Base-by-base conservation (phyloP, 2,888 invertebrate species). In the Hetaerina titia region DNA sequence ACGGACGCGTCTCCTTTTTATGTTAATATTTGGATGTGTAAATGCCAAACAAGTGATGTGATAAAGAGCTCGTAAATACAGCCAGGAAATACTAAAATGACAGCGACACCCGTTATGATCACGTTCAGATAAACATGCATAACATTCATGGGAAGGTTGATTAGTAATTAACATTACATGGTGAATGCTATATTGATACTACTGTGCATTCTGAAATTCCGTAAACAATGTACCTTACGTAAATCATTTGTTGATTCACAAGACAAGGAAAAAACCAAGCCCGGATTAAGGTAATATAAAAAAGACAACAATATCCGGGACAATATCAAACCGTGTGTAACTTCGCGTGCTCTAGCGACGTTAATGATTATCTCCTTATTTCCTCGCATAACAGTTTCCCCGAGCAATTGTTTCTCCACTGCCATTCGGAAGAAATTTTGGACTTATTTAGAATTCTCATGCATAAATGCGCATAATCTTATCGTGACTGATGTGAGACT, bases 311-410 rank as follows among this genome's bases (percentile, higher is more conserved):
- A 81, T 31, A 31, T 31, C 8, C 81, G 13, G 31, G 31, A 81
- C 25, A 31, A 6, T 81, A 81, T 25, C 13, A 81, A 81, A 81
- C 81, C 25, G 81, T 4, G 15, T 25, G 31, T 81, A 25, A 19
- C 25, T n/a, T 81, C 81, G 81, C 81, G 81, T 81, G 81, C 11
- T 9, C 9, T 8, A 31, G 11, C 25, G 81, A 13, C 31, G 31
- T 81, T 25, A 81, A 81, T 81, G 31, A 81, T 31, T 81, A 81
- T 81, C 81, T 81, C 81, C 81, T 31, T 81, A 81, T 81, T 81
- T 81, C 25, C 81, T 31, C 31, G 11, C 81, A 31, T 31, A 31
- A 13, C 81, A 31, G 81, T 25, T 31, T 81, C 25, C 81, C 74
- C 11, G 13, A 8, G 69, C 6, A 81, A 81, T 81, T 81, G 81